Percentiles rank a stretch among this genome's conserved stretches.
These are phyloP conservation scores for Bothrops jararaca DNA, from an alignment of 2,113 vertebrate genomes.

Conservation along the genomic window DNA sequence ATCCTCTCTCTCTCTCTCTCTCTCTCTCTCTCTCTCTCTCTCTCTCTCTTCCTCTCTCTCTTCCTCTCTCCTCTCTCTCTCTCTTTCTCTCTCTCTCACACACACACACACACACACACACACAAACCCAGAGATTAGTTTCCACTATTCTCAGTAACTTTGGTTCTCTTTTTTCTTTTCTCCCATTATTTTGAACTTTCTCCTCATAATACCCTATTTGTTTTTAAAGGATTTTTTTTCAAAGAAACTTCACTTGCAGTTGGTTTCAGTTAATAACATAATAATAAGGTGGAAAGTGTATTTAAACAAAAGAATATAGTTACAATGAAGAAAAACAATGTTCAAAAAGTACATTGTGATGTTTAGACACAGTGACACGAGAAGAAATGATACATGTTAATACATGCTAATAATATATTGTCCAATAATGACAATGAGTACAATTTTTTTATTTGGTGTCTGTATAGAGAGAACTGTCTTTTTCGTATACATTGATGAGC, in stretches of 20 bases:
- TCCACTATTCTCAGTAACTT: background rate
- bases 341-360: background rate
- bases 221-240: too few species aligned
- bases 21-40: background rate
- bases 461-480: background rate
- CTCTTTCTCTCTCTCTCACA: background rate
- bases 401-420: too few species aligned
- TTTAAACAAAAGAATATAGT: too few species aligned
- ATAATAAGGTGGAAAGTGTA: too few species aligned
- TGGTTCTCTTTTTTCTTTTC: background rate
- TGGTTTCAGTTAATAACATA: too few species aligned
- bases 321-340: background rate
- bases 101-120: background rate
- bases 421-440: background rate
- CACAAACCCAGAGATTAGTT: background rate
- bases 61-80: background rate
- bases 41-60: background rate
- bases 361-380: background rate
- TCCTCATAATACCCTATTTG: background rate
- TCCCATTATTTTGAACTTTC: background rate
- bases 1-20: background rate
- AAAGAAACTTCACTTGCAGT: too few species aligned
- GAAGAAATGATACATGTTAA: background rate
- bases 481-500: background rate
- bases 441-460: background rate